Evolutionary conservation across 1,140 invertebrate genomes (phyloP).

Genomic region (Nasonia longicornis): DNA sequence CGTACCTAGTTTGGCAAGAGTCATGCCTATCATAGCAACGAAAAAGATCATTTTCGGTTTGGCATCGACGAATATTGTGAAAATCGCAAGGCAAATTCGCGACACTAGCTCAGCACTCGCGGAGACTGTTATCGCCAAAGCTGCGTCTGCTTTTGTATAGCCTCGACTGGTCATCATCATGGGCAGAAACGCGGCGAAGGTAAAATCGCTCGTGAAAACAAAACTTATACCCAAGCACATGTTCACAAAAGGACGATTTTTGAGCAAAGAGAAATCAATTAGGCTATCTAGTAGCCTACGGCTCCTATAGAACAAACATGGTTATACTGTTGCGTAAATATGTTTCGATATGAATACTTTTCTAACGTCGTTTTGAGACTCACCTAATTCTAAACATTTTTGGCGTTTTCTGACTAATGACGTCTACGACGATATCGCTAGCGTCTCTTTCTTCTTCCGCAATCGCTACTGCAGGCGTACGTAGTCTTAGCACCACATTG

Average conservation of each 20-base stretch:
- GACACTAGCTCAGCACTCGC: slow-evolving; percentile 61
- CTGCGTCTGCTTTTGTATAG: slow-evolving; percentile 57
- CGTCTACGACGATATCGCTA: background rate
- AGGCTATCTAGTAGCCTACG: slow-evolving; percentile 51
- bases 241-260: slow-evolving; percentile 59
- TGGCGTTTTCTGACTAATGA: slow-evolving; percentile 9
- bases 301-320: slow-evolving; percentile 37
- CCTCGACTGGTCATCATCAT: slow-evolving; percentile 61
- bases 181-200: slow-evolving; percentile 61
- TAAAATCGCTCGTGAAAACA: slow-evolving; percentile 61
- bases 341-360: background rate
- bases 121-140: slow-evolving; percentile 58
- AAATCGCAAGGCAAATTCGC: slow-evolving; percentile 58
- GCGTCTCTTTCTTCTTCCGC: slow-evolving; percentile 20
- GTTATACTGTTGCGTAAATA: background rate
- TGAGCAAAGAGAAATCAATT: slow-evolving; percentile 61
- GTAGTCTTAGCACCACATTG: slow-evolving; percentile 47
- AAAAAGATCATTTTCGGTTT: slow-evolving; percentile 63
- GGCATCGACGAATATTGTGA: slow-evolving; percentile 58
- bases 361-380: background rate
- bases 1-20: slow-evolving; percentile 60
- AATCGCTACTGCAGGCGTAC: background rate
- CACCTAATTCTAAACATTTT: slow-evolving; percentile 30
- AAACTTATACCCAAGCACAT: slow-evolving; percentile 62
- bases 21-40: slow-evolving; percentile 60